Conservation (phyloP, 2,888 invertebrate genomes). For the Orchesellides sinensis region DNA sequence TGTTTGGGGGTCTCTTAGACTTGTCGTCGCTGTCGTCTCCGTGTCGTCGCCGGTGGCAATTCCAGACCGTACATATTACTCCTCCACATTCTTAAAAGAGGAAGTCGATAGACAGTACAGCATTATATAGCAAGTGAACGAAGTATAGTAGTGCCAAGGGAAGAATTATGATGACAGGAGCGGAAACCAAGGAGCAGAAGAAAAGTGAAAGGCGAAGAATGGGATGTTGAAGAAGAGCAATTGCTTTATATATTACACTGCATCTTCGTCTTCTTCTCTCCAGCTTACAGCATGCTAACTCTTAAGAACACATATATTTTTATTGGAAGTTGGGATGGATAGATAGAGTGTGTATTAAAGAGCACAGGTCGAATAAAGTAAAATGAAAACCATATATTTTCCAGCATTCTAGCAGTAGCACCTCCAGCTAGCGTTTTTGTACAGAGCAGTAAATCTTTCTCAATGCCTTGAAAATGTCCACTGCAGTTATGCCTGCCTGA, state of each 20-base stretch:
- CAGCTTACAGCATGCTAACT: too few relatives aligned
- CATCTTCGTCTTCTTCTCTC: too few relatives aligned
- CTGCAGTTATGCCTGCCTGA: slow-evolving; percentile 39
- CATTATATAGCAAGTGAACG: background rate
- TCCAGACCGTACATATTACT: slow-evolving; percentile 21
- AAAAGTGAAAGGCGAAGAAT: slow-evolving; percentile 26
- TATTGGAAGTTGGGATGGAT: background rate
- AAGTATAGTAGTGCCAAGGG: slow-evolving; percentile 46
- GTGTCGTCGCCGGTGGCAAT: slow-evolving; percentile 39
- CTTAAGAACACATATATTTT: too few relatives aligned
- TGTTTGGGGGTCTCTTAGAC: slow-evolving; percentile 17
- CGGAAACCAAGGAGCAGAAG: slow-evolving; percentile 53
- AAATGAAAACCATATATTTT: slow-evolving; percentile 63
- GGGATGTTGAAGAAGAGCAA: slow-evolving; percentile 36
- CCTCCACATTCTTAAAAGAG: slow-evolving; percentile 1
- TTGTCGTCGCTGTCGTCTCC: slow-evolving; percentile 41
- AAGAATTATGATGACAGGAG: slow-evolving; percentile 67
- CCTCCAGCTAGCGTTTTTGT: too few relatives aligned
- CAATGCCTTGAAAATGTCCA: slow-evolving; percentile 62
- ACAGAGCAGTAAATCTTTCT: slow-evolving; percentile 64
- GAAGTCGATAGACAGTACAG: background rate
- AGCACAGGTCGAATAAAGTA: slow-evolving; percentile 43
- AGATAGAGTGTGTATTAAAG: background rate
- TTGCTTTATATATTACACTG: slow-evolving; percentile 16
- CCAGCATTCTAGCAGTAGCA: too few relatives aligned